Conservation (phyloP, 2,113 vertebrate genomes). For the Tragelaphus strepsiceros region DNA sequence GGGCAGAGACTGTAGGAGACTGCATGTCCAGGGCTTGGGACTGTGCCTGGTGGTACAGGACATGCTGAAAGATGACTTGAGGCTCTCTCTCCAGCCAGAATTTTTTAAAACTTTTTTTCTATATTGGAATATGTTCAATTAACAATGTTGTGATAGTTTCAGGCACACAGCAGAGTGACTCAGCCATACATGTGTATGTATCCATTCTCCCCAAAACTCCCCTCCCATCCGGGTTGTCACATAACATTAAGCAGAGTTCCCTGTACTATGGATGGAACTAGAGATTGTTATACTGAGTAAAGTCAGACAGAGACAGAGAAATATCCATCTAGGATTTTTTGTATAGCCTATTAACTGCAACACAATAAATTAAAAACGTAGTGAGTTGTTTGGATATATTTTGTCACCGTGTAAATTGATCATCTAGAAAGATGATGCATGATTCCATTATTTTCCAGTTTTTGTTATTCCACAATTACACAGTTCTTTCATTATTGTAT, state of each 20-base stretch:
- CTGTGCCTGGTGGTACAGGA: not conserved
- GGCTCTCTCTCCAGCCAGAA: not conserved
- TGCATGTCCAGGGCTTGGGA: not conserved
- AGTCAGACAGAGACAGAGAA: not conserved
- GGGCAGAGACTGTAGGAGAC: not conserved
- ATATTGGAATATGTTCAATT: not conserved
- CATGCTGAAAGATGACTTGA: accelerated
- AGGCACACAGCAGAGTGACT: not conserved
- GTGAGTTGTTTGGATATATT: not conserved
- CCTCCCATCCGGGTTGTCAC: not conserved
- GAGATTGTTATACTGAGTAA: not conserved
- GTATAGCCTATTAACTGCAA: not conserved
- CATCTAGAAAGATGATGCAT: not conserved
- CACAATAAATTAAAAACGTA: not conserved
- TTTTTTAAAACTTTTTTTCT: not conserved
- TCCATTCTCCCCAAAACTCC: not conserved
- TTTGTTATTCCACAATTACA: not conserved
- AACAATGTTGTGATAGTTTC: not conserved
- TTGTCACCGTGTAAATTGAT: not conserved
- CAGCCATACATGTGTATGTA: not conserved
- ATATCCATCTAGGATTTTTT: not conserved
- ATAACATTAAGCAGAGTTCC: not conserved
- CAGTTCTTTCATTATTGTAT: not conserved
- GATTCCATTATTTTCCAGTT: not conserved
- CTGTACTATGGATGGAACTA: not conserved